Evolutionary conservation across 2,113 vertebrate genomes (phyloP), one percentile per base, ranked within the genome.

Genomic region (Lampris megalopsis): DNA sequence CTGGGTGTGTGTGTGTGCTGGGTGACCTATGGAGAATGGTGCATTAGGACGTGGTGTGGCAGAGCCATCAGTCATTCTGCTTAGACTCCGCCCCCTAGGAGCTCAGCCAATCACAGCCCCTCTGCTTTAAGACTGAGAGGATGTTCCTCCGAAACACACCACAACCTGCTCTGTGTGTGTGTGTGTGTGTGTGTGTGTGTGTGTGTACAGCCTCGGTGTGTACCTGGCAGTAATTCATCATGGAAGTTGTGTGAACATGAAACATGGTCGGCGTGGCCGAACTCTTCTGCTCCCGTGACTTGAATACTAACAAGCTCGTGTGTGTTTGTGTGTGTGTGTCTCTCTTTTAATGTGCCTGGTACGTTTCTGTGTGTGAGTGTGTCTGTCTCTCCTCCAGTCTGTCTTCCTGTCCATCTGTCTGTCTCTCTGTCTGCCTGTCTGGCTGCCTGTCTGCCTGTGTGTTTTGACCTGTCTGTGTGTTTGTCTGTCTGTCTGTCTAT

Each of bases 61-160:
- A 24, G 2, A 24, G 38, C 45, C 71, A 70, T 80, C 52, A 74
- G 74, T 80, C 77, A 53, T 63, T 64, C 6, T 0, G 41, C 38
- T 48, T 48, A 5, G 48, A 45, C 43, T 48, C 35, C 13, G 9
- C 1, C 58, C 62, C 8, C 57, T 49, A 70, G n/a, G 38, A 70
- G 50, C 43, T 7, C 43, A 45, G 43, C 7, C 43, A 45, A 7
- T 24, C 24, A 24, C 24, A 24, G 24, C 24, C 24, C 24, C 24
- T 24, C 24, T 2, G 2, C 43, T 45, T 4, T 45, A 50, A 37
- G 37, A 41, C 1, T 0, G 62, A 60, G n/a, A 7, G 52, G 47
- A 35, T 68, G 49, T 35, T 5, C 38, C n/a, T 48, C 59, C 2
- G 6, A 3, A 2, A 0, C 45, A 24, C 57, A 63, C 11, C 38